These are phyloP conservation scores for Amphipoea lucens DNA, from an alignment of 2,888 invertebrate genomes.

Conservation along the genomic window DNA sequence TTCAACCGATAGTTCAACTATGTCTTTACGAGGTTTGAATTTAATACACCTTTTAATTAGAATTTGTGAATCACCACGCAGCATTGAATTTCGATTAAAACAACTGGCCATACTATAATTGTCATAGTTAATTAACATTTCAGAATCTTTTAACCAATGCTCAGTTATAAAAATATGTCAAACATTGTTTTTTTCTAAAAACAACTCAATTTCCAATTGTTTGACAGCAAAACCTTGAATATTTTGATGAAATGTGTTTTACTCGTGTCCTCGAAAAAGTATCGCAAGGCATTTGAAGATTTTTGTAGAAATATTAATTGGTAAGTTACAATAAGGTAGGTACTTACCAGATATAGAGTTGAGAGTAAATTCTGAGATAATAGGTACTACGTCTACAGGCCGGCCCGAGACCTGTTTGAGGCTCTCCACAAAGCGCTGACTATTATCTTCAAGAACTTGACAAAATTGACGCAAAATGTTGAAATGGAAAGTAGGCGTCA, in stretches of 20 bases:
- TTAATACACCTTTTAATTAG: neutral
- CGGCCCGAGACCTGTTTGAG: slow-evolving; percentile 73
- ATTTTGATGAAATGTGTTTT: neutral
- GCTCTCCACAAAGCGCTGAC: slow-evolving; percentile 78
- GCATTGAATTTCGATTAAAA: neutral
- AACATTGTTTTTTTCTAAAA: neutral
- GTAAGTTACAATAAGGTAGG: neutral
- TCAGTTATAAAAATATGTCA: neutral
- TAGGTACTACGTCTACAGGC: slow-evolving; percentile 87
- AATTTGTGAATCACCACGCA: neutral
- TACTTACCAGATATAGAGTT: slow-evolving; percentile 92
- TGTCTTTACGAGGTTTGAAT: neutral
- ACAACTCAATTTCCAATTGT: neutral
- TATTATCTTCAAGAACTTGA: slow-evolving; percentile 84
- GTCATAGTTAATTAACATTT: neutral
- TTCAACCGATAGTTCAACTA: neutral
- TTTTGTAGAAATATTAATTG: neutral
- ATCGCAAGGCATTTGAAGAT: neutral
- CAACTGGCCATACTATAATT: neutral
- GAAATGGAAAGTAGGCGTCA: slow-evolving; percentile 92
- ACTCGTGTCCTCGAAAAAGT: neutral
- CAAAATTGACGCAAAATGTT: slow-evolving; percentile 89
- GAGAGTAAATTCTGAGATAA: slow-evolving; percentile 89
- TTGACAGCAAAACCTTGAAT: neutral
- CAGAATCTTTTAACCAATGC: neutral